Evolutionary conservation across 2,797 vertebrate genomes (phyloP), one percentile per base, ranked within the genome.

Genomic region (Sciurus vulgaris): DNA sequence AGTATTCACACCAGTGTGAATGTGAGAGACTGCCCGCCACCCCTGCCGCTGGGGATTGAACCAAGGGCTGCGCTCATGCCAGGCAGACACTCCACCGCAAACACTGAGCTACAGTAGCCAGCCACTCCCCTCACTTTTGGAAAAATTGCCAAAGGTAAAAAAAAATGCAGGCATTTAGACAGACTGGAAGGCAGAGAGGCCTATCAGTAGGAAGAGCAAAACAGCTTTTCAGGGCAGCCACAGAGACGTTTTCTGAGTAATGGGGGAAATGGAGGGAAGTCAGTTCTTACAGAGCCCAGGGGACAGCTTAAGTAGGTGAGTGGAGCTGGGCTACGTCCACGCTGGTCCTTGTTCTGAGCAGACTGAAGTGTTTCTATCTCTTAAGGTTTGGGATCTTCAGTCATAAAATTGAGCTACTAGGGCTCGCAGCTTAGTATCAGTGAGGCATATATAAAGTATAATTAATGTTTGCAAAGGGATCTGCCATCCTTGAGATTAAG

Each of bases 401-500:
- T 95, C 74, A 89, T 94, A 81, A 96, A 89, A 85, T 38, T 56
- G 77, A 89, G 78, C 89, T 38, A 35, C 56, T 81, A 22, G 73
- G 86, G 90, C 86, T 89, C 12, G 47, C 11, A 92, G 90, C 93
- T 90, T 94, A 41, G 35, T 44, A 90, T 89, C 95, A 56, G 1
- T 3, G 72, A 82, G 76, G 79, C 69, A 83, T 76, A 96, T 91
- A 86, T 47, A 56, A 94, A 67, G 63, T 41, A 28, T 96, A 96
- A 97, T 96, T 87, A 96, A 69, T 51, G 77, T 95, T 93, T 93
- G 86, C 56, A 26, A 18, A 67, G 20, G 79, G 54, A 26, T 82
- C 51, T 69, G 77, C 91, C 76, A 83, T 59, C 92, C 65, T 72
- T 17, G 38, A 30, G 86, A 97, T 96, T 49, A 91, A 86, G 96